Base-by-base conservation (phyloP, 2,113 vertebrate species). In the Falcunculus frontatus region DNA sequence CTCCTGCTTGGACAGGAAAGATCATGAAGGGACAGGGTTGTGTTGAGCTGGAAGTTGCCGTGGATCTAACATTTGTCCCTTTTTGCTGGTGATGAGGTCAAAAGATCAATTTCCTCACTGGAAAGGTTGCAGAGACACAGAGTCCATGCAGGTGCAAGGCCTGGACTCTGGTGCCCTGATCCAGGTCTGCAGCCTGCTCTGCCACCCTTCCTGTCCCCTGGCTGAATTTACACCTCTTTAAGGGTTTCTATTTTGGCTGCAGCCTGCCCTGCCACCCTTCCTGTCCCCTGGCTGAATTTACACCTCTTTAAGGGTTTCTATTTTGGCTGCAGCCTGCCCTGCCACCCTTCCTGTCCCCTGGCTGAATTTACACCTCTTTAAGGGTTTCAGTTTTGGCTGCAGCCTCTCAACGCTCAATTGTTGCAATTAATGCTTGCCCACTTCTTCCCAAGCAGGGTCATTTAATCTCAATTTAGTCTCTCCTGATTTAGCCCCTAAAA, bases 21-120 rank as follows among this genome's bases (percentile, higher is more conserved):
- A 14, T 10, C 3, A 2, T 0, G 11, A 6, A 22, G 42, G 47
- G 55, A 11, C 0, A 0, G 57, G 22, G 12, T 21, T 67, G 56
- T 37, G 19, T n/a, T 12, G 21, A 64, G 33, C 16, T 53, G 2
- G 23, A 47, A 49, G 17, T 41, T 32, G 23, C 16, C 5, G 16
- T 4, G 27, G 4, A 7, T 19, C 17, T 65, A 50, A 8, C 27
- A 7, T n/a, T 21, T 63, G 15, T 47, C 21, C 47, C 3, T 53
- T 65, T 80, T 39, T 52, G 30, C 12, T 64, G 33, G 13, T 17
- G 22, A 7, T 33, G 25, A 0, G 2, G 13, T 11, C 46, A 47
- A 25, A 44, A 62, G 18, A 44, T 4, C 4, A 9, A 32, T 35
- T 35, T 19, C 57, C 22, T 7, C 5, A 1, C n/a, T 20, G 70